Evolutionary conservation across 2,888 invertebrate genomes (phyloP).

Genomic region (Protophormia terraenovae): DNA sequence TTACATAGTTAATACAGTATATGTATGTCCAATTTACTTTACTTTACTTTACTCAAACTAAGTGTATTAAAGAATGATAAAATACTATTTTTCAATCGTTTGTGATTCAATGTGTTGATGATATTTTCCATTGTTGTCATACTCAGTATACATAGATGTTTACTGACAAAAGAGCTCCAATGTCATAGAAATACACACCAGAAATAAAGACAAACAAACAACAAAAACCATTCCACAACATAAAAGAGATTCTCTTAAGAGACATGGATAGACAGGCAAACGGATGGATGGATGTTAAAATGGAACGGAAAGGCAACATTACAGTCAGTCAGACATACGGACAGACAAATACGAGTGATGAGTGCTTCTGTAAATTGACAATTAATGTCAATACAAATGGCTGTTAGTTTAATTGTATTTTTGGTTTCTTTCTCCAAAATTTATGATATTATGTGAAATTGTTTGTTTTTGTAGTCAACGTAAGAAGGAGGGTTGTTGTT

Average conservation of each 20-base stretch:
- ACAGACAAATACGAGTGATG: slow-evolving; percentile 71
- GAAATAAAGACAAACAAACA: background rate
- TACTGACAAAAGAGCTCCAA: background rate
- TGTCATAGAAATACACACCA: slow-evolving; percentile 5
- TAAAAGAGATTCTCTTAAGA: background rate
- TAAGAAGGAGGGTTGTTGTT: background rate
- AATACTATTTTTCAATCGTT: slow-evolving; percentile 26
- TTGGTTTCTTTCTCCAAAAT: slow-evolving; percentile 71
- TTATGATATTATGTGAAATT: slow-evolving; percentile 73
- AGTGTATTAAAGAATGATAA: background rate
- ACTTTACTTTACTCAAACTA: too few relatives aligned
- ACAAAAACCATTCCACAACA: background rate
- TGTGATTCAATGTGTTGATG: slow-evolving; percentile 41
- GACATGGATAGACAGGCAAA: background rate
- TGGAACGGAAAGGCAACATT: slow-evolving; percentile 28
- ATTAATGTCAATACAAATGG: slow-evolving; percentile 78
- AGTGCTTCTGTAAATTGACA: slow-evolving; percentile 78
- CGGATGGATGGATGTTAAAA: background rate
- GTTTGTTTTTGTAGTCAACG: slow-evolving; percentile 71
- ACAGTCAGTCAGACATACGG: slow-evolving; percentile 14
- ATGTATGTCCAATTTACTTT: background rate
- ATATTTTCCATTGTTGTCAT: slow-evolving; percentile 32
- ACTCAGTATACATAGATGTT: background rate
- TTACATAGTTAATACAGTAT: background rate
- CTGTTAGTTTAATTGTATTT: slow-evolving; percentile 78